Percentiles rank a stretch among this genome's conserved stretches.
phyloP scores from a whole-genome alignment of 92 coral and sea anemone species.

The Virgularia gustaviana region DNA sequence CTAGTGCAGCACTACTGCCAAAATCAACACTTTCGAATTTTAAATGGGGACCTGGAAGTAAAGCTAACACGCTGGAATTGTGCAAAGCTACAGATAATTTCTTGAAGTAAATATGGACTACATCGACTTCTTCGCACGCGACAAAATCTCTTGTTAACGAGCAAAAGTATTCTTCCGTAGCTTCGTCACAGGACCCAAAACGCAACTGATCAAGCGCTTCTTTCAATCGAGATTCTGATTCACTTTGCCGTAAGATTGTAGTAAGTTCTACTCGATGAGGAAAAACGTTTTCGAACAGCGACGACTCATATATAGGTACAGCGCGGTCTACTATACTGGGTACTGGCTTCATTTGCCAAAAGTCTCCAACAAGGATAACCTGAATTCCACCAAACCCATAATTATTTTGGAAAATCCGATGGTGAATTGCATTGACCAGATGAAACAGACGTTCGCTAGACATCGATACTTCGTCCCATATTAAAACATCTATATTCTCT shows the following conservation, averaged over 20 bases:
- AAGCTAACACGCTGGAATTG: background rate
- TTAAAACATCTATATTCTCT: background rate
- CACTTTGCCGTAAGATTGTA: background rate
- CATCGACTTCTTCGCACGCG: no score
- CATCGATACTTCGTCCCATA: slow-evolving; percentile 10
- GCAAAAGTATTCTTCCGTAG: background rate
- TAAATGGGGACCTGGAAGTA: slow-evolving; percentile 2
- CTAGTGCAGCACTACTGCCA: background rate
- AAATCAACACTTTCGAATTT: background rate
- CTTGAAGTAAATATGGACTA: slow-evolving; percentile 5
- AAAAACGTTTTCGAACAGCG: background rate
- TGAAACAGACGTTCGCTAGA: slow-evolving; percentile 1
- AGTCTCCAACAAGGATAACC: background rate
- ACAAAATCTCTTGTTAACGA: background rate
- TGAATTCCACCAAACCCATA: background rate
- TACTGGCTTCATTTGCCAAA: slow-evolving; percentile 12
- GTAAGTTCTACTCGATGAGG: slow-evolving; percentile 5
- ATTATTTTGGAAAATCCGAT: background rate
- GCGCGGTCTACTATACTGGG: background rate
- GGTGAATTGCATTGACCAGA: background rate
- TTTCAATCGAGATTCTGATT: background rate
- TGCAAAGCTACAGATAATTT: background rate
- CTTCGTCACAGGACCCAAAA: background rate
- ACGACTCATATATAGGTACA: slow-evolving; percentile 2
- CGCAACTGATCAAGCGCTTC: background rate